Percentiles rank a stretch among this genome's conserved stretches.
Evolutionary conservation across 1,140 invertebrate species (phyloP).

Genomic region (Zaprionus lachaisei): DNA sequence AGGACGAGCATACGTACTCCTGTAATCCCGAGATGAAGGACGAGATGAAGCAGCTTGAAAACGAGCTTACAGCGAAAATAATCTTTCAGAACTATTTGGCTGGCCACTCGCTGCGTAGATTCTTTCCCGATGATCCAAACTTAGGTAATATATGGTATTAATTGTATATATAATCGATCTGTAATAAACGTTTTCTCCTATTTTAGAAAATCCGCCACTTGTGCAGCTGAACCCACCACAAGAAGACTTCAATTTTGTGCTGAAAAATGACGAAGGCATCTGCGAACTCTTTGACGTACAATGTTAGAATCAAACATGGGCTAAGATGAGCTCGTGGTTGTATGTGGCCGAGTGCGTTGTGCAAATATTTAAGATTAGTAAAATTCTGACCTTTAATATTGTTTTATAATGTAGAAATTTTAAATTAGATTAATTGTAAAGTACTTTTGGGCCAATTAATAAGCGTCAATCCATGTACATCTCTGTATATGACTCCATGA

Average conservation of each 20-base stretch:
- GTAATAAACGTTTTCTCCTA: background rate
- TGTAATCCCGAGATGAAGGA: constrained; percentile 78
- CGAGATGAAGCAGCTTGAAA: constrained; percentile 72
- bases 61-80: constrained; percentile 77
- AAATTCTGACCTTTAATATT: constrained; percentile 82
- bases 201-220: constrained; percentile 77
- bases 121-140: constrained; percentile 81
- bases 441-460: constrained; percentile 68
- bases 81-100: constrained; percentile 75
- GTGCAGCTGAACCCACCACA: constrained; percentile 79
- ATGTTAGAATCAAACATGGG: constrained; percentile 53
- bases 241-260: constrained; percentile 77
- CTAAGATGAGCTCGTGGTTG: constrained; percentile 32
- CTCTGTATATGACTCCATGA: constrained; percentile 4
- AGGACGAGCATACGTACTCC: constrained; percentile 78
- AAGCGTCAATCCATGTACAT: constrained; percentile 27
- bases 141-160: constrained; percentile 50
- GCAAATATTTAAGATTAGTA: constrained; percentile 80
- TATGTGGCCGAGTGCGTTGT: constrained; percentile 75
- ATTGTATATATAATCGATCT: background rate
- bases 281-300: constrained; percentile 82
- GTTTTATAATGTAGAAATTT: constrained; percentile 72
- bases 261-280: constrained; percentile 79
- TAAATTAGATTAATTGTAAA: constrained; percentile 72
- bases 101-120: constrained; percentile 73